These are phyloP conservation scores for Chalcosyrphus nemorum DNA, from an alignment of 2,888 invertebrate species.

Conservation along the genomic window DNA sequence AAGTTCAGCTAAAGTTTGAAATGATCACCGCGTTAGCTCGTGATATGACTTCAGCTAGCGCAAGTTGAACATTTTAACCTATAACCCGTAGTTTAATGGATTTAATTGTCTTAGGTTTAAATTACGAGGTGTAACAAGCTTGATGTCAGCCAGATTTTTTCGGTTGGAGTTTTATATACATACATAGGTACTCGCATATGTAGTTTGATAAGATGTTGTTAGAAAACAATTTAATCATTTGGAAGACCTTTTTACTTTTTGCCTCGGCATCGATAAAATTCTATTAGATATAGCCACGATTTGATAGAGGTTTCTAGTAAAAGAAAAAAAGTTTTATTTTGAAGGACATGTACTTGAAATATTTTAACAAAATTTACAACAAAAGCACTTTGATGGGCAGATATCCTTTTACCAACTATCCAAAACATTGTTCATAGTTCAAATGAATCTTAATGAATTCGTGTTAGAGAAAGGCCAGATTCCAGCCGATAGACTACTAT, in stretches of 20 bases:
- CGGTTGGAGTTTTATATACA: background rate
- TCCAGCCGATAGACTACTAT: too few relatives aligned
- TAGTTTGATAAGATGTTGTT: background rate
- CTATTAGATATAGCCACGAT: background rate
- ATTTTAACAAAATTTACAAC: too few relatives aligned
- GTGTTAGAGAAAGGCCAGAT: too few relatives aligned
- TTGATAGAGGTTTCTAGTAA: too few relatives aligned
- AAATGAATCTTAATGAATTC: too few relatives aligned
- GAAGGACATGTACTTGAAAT: too few relatives aligned
- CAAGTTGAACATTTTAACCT: background rate
- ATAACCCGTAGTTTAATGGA: background rate
- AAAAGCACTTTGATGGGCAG: too few relatives aligned
- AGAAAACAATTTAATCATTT: background rate
- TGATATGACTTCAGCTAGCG: background rate
- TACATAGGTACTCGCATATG: background rate
- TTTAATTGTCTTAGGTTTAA: background rate
- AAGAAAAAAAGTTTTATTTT: too few relatives aligned
- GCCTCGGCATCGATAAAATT: slow-evolving; percentile 8
- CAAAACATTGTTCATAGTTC: too few relatives aligned
- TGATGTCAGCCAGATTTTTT: too few relatives aligned
- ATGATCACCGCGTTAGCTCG: slow-evolving; percentile 3
- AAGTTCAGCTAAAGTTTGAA: background rate
- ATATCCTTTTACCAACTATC: too few relatives aligned
- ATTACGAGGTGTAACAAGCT: background rate
- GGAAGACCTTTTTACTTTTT: background rate